Evolutionary conservation across 2,797 vertebrate genomes (phyloP), one percentile per base, ranked within the genome.

Genomic region (Sandelia bainsii): DNA sequence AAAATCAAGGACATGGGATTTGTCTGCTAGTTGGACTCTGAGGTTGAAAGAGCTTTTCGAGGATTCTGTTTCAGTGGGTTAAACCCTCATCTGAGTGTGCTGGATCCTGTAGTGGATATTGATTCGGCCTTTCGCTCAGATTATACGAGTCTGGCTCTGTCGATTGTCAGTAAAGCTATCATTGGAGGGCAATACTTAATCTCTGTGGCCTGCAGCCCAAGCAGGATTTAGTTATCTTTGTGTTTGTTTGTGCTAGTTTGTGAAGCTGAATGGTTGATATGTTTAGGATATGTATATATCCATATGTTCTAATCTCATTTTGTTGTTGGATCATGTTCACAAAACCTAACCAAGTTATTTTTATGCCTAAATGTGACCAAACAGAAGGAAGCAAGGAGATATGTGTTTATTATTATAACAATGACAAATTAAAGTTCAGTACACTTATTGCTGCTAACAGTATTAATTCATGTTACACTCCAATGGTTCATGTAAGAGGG

Each of bases 51-150:
- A 79, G 80, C 65, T 77, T 73, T 83, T 78, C 19, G 48, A 70
- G 72, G 60, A 63, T 84, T 45, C 62, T 77, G 8, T 82, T 75
- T 59, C 75, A 82, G 72, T 61, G 74, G 68, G 74, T 69, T 77
- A 85, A 82, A 83, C 57, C 66, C 68, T 75, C 72, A 72, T 79
- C 69, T 68, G 72, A 86, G 69, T 51, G 70, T 77, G 62, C 75
- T 73, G 77, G 80, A 79, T 74, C 62, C 75, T 75, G 65, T 49
- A 58, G 62, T 79, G 54, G 80, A 82, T 87, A 90, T 92, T 79
- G 85, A 91, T 87, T 85, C 62, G 77, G 68, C 75, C 75, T 88
- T 87, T 83, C 77, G 68, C 62, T 85, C 57, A 70, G 81, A 89
- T 91, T 84, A 90, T 84, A 76, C 45, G 54, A 74, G 69, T 83